A percentile compares a stretch with the other conserved stretches of the same genome.
phyloP scores from a whole-genome alignment of 1,140 invertebrate species.

The Oscheius sp. region DNA sequence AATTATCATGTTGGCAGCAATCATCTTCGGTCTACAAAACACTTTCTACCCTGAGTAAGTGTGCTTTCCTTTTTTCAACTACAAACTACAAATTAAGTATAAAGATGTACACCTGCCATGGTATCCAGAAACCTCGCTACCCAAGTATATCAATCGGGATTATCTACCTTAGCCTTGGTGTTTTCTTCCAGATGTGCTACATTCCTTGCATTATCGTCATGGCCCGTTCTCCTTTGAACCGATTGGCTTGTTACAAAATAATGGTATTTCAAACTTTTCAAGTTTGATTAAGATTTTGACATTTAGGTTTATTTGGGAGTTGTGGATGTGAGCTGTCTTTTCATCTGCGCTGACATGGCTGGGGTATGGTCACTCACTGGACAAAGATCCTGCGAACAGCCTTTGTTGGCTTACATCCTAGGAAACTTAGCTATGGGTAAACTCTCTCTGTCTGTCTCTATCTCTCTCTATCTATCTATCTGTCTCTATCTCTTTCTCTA shows the following conservation, averaged over 20 bases:
- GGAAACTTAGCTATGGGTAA: conserved; percentile 9
- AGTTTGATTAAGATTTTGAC: no score
- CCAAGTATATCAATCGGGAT: background rate
- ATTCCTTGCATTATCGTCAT: background rate
- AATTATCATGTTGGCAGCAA: no score
- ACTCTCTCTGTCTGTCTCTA: no score
- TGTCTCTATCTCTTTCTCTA: no score
- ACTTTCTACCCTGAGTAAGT: background rate
- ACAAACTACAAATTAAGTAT: background rate
- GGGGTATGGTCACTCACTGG: conserved; percentile 7
- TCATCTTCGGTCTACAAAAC: background rate
- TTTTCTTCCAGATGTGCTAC: background rate
- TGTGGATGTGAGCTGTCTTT: background rate
- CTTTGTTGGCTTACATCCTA: background rate
- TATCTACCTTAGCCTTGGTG: background rate
- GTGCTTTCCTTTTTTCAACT: background rate
- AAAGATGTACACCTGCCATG: background rate
- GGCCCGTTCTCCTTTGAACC: background rate
- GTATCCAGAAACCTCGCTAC: background rate
- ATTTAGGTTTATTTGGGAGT: background rate
- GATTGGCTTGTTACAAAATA: background rate
- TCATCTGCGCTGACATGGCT: conserved; percentile 21
- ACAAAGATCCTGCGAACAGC: background rate
- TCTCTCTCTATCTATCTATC: no score
- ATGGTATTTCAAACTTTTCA: no score